Evolutionary conservation across 2,888 invertebrate species (phyloP).

Genomic region (Phymatocera aterrima): DNA sequence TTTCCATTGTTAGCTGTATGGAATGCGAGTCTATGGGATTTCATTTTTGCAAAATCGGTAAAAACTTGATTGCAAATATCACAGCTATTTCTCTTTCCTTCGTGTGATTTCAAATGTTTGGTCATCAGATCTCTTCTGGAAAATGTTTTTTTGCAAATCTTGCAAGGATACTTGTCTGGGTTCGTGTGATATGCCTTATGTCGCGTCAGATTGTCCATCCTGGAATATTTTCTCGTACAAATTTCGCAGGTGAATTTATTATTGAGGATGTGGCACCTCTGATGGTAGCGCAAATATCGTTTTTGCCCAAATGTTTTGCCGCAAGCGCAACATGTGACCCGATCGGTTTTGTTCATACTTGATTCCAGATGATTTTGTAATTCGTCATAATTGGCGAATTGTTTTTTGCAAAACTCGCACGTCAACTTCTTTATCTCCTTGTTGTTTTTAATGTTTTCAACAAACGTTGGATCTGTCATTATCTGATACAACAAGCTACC

Average conservation of each 20-base stretch:
- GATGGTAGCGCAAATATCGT: conserved; percentile 68
- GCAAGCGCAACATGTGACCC: conserved; percentile 68
- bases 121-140: conserved; percentile 69
- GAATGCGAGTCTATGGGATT: not conserved
- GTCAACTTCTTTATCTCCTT: conserved; percentile 49
- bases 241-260: conserved; percentile 68
- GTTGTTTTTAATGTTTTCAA: conserved; percentile 56
- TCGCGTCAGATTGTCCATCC: conserved; percentile 68
- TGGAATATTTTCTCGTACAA: conserved; percentile 68
- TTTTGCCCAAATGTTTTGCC: conserved; percentile 67
- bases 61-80: conserved; percentile 55
- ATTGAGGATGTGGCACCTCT: conserved; percentile 66
- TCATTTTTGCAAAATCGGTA: not conserved
- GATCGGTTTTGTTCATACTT: conserved; percentile 60
- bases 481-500: conserved; percentile 68
- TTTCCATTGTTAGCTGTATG: not conserved
- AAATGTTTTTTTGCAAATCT: conserved; percentile 67
- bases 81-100: conserved; percentile 66
- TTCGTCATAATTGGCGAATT: conserved; percentile 59
- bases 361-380: conserved; percentile 63
- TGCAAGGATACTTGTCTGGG: conserved; percentile 68
- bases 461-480: conserved; percentile 67
- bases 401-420: conserved; percentile 66
- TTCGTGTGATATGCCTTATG: conserved; percentile 70
- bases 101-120: conserved; percentile 69